A percentile compares a stretch with the other conserved stretches of the same genome.
Conservation (phyloP, 2,888 invertebrate species). For the Drosophila atroscutellata region DNA sequence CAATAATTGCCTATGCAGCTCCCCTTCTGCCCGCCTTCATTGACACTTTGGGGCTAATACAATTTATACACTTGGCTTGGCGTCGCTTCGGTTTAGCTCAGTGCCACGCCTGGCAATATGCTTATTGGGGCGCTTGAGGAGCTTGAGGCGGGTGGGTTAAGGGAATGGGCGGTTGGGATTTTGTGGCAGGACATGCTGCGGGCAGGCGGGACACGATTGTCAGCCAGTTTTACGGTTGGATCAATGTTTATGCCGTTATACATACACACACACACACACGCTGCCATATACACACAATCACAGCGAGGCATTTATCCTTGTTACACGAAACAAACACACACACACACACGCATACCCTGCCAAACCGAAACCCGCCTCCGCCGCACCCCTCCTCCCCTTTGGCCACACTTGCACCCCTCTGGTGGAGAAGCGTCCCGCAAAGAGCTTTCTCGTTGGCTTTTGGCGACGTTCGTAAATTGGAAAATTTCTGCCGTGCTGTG, state of each 20-base stretch:
- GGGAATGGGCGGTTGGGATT: constrained; percentile 9
- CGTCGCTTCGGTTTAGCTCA: constrained; percentile 76
- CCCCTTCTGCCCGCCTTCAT: constrained; percentile 40
- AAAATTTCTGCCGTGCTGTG: constrained; percentile 73
- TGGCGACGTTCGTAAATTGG: constrained; percentile 82
- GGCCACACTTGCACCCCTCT: constrained; percentile 1
- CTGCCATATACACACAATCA: constrained; percentile 40
- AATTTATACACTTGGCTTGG: constrained; percentile 81
- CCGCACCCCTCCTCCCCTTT: background rate
- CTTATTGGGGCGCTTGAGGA: constrained; percentile 3
- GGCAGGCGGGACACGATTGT: constrained; percentile 63
- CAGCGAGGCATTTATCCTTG: constrained; percentile 78
- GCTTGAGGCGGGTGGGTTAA: background rate
- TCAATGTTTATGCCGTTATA: constrained; percentile 78
- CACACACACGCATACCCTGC: constrained; percentile 7
- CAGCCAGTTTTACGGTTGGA: constrained; percentile 78
- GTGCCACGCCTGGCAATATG: constrained; percentile 57
- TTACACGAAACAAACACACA: constrained; percentile 52
- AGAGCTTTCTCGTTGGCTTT: constrained; percentile 61
- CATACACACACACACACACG: constrained; percentile 51
- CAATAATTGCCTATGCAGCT: constrained; percentile 65
- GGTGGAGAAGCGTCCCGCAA: constrained; percentile 12
- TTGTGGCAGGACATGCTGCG: constrained; percentile 30
- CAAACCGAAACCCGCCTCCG: background rate
- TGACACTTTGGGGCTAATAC: constrained; percentile 79